These are phyloP conservation scores for Campaea margaritaria DNA, from an alignment of 2,888 invertebrate genomes.

Conservation along the genomic window DNA sequence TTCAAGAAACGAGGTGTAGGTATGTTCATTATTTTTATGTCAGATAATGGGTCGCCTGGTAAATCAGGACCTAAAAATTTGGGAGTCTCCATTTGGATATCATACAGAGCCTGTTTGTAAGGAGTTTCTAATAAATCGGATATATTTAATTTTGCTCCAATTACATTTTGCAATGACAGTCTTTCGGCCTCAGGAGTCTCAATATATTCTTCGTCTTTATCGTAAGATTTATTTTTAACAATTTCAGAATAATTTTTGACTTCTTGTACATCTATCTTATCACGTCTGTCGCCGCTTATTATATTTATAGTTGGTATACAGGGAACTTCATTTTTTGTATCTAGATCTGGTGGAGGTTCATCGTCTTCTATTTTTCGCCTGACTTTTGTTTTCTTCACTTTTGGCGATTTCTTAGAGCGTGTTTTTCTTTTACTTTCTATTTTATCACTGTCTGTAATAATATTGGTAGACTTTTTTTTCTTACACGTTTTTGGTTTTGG, in stretches of 20 bases:
- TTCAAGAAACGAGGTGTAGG: conserved; percentile 85
- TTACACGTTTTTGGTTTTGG: conserved; percentile 45
- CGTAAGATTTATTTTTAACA: conserved; percentile 51
- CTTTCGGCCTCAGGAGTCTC: conserved; percentile 78
- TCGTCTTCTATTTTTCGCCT: conserved; percentile 48
- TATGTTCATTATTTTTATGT: conserved; percentile 84
- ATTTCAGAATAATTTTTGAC: conserved; percentile 46
- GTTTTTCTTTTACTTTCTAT: conserved; percentile 34
- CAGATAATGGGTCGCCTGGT: conserved; percentile 75
- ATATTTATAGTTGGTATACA: conserved; percentile 70
- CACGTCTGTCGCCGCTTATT: conserved; percentile 47
- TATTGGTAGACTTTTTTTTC: conserved; percentile 44
- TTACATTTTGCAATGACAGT: conserved; percentile 71
- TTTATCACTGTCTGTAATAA: conserved; percentile 27
- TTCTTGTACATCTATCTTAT: conserved; percentile 29
- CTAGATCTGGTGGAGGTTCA: conserved; percentile 19
- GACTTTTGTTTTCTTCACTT: conserved; percentile 49
- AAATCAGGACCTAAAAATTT: conserved; percentile 79
- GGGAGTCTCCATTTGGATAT: conserved; percentile 84
- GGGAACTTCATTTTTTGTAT: conserved; percentile 32
- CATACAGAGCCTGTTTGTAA: conserved; percentile 80
- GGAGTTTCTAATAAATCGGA: conserved; percentile 85
- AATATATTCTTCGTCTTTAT: conserved; percentile 50
- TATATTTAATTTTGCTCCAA: conserved; percentile 76
- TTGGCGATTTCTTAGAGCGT: conserved; percentile 38